Base-by-base conservation (phyloP, 1,140 invertebrate genomes). In the Heliconius himera region DNA sequence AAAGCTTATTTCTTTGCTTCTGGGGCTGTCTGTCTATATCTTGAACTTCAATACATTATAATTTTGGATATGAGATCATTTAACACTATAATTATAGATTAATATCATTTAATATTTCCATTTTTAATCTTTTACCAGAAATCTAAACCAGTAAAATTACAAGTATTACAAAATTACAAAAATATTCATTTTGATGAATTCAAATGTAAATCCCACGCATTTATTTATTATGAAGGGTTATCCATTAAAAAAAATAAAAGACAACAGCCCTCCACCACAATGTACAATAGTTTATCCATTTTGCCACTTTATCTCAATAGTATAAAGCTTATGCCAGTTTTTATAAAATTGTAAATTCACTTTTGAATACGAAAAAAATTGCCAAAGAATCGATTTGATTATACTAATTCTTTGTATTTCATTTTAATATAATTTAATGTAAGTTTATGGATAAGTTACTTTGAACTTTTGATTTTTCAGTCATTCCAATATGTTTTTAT, bases 341-440 rank as follows among this genome's bases (percentile, higher is more conserved):
- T 84, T 84, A 84, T 82, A 88, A 93, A 93, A 94, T 93, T 94
- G 92, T 93, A 92, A 94, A 94, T 92, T 89, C 93, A 93, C 90
- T 92, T 94, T 94, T 94, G 91, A 94, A 93, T 91, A 91, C 80
- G 84, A 90, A 79, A 80, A 76, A 91, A 90, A 91, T 93, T 94
- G 93, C 93, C 93, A 94, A 94, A 94, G 93, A 94, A 89, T 82
- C 86, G 87, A 92, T 86, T 92, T 89, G 89, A 93, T 90, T 90
- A 85, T 79, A 84, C 75, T 78, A 78, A 78, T 82, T 82, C 49
- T 74, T 82, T 84, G 36, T 80, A 75, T 77, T 74, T 76, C 70
- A 66, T 51, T 51, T 18, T 51, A 6, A 29, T 66, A 66, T 66
- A 66, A 66, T 66, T 66, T 66, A 66, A 66, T 29, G 11, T 66